These are phyloP conservation scores for Cylloceria caligata DNA, from an alignment of 2,888 invertebrate species.

Conservation along the genomic window DNA sequence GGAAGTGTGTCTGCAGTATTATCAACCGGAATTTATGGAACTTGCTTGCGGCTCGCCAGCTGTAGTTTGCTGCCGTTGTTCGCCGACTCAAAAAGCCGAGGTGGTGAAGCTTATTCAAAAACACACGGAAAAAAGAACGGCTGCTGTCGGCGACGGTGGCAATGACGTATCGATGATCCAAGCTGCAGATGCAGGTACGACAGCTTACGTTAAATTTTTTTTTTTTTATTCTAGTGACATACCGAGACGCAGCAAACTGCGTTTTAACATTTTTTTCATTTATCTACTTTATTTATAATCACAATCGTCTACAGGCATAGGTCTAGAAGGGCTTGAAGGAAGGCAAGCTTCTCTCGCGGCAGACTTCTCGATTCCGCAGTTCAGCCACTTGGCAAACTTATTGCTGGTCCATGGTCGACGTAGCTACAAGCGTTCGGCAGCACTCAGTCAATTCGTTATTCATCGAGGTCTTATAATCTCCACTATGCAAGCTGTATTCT, in stretches of 20 bases:
- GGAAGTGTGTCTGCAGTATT: slow-evolving; percentile 90
- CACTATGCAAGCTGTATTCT: slow-evolving; percentile 99
- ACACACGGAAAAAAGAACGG: slow-evolving; percentile 88
- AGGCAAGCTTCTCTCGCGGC: slow-evolving; percentile 97
- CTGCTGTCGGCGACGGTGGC: slow-evolving; percentile 88
- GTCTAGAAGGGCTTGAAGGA: slow-evolving; percentile 96
- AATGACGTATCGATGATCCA: slow-evolving; percentile 91
- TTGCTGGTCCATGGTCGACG: slow-evolving; percentile 96
- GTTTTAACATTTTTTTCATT: too few species aligned
- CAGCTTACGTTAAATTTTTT: too few species aligned
- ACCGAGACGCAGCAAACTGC: too few species aligned
- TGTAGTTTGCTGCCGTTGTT: slow-evolving; percentile 91
- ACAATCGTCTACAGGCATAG: slow-evolving; percentile 87
- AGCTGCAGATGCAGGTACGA: slow-evolving; percentile 87
- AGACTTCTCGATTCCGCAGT: slow-evolving; percentile 98
- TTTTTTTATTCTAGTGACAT: too few species aligned
- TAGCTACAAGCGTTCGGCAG: slow-evolving; percentile 97
- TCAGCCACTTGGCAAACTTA: slow-evolving; percentile 93
- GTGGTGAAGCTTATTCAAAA: slow-evolving; percentile 89
- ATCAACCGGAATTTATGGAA: slow-evolving; percentile 91
- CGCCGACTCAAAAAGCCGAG: slow-evolving; percentile 90
- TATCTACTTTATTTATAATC: too few species aligned
- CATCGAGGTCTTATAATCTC: slow-evolving; percentile 99
- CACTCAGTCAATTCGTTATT: slow-evolving; percentile 98
- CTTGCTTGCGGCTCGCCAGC: slow-evolving; percentile 90